A percentile compares a stretch with the other conserved stretches of the same genome.
phyloP scores from a whole-genome alignment of 2,797 vertebrate genomes.

The Dendrocincla fuliginosa region DNA sequence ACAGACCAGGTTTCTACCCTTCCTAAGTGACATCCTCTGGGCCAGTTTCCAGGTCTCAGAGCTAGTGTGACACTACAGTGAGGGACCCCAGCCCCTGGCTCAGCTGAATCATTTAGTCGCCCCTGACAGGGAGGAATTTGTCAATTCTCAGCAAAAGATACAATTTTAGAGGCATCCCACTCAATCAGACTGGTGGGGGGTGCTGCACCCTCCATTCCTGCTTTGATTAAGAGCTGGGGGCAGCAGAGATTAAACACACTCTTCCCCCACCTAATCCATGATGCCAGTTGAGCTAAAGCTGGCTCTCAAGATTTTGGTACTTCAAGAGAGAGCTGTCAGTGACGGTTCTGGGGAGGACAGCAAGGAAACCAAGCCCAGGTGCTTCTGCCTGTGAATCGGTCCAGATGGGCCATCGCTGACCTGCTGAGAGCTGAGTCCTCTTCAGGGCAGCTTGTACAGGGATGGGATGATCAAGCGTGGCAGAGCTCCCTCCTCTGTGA shows the following conservation, averaged over 20 bases:
- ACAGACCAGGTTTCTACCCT: background rate
- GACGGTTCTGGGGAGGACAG: background rate
- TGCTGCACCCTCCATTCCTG: background rate
- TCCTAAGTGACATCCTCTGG: background rate
- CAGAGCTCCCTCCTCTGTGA: background rate
- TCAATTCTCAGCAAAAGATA: background rate
- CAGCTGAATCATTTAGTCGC: background rate
- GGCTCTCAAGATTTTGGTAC: background rate
- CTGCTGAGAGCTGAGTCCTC: background rate
- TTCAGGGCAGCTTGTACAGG: background rate
- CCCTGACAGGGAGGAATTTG: background rate
- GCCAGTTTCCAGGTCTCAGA: background rate
- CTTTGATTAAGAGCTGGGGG: background rate
- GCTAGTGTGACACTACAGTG: background rate
- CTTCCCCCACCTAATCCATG: fast-evolving
- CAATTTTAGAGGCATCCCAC: background rate
- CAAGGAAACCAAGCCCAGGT: background rate
- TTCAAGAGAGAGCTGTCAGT: background rate
- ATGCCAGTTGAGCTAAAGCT: background rate
- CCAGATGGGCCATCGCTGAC: background rate
- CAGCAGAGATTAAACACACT: background rate
- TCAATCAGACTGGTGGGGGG: background rate
- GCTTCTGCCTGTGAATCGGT: background rate
- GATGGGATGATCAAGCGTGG: background rate
- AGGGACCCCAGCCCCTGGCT: background rate